These are phyloP conservation scores for Onychomys arenicola DNA, from an alignment of 2,797 vertebrate species.

Conservation along the genomic window DNA sequence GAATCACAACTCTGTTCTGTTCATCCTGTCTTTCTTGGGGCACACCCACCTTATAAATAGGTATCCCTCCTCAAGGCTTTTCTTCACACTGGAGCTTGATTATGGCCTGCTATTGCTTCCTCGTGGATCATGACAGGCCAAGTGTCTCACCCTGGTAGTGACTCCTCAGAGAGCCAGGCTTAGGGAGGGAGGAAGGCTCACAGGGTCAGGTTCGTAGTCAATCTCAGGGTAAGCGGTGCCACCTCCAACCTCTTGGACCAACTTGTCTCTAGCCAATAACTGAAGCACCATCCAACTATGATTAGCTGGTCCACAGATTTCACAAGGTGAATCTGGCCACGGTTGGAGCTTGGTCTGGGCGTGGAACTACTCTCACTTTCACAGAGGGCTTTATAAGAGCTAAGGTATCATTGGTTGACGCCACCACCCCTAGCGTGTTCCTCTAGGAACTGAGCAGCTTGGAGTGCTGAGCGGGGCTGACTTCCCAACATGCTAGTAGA, in stretches of 20 bases:
- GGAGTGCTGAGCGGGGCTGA: too few relatives aligned
- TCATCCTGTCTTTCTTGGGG: neutral
- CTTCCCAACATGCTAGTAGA: neutral
- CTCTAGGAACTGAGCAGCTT: neutral
- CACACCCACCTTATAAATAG: neutral
- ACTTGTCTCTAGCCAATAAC: neutral
- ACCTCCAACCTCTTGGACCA: neutral
- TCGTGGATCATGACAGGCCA: neutral
- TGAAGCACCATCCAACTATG: neutral
- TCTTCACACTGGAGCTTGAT: neutral
- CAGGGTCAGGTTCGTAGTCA: neutral
- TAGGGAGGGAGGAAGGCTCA: neutral
- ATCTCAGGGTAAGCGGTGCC: accelerated
- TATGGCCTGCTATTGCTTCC: neutral
- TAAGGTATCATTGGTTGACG: neutral
- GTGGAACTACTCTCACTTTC: neutral
- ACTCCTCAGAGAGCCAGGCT: neutral
- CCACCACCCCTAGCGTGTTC: neutral
- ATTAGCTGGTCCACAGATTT: neutral
- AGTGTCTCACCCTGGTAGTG: neutral
- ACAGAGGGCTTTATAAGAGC: neutral
- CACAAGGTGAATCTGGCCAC: neutral
- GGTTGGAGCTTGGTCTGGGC: neutral
- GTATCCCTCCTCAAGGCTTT: neutral
- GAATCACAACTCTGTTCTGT: neutral